A percentile compares a stretch with the other conserved stretches of the same genome.
phyloP scores from a whole-genome alignment of 2,797 vertebrate genomes.

The Xiphophorus birchmanni region DNA sequence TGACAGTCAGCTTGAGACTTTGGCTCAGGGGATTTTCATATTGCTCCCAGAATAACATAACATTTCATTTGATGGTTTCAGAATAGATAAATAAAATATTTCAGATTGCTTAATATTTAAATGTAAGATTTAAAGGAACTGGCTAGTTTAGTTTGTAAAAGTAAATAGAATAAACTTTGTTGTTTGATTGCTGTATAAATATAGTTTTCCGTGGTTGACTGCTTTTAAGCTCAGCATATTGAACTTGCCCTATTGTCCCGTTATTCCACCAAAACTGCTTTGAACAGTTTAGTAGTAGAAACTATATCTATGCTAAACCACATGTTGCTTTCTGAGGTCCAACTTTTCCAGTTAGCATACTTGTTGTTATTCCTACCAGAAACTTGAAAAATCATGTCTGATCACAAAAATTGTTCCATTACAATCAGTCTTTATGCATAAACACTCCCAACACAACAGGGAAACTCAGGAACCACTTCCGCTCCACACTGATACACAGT shows the following conservation, averaged over 20 bases:
- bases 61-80: not conserved
- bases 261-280: not conserved
- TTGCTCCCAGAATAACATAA: too few species aligned
- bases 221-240: not conserved
- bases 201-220: not conserved
- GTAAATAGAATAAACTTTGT: too few species aligned
- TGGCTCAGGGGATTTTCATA: too few species aligned
- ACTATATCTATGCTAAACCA: not conserved
- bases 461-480: not conserved
- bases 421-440: not conserved
- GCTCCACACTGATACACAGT: not conserved
- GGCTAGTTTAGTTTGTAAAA: too few species aligned
- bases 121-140: not conserved
- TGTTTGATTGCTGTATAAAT: too few species aligned
- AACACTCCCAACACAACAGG: not conserved
- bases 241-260: not conserved
- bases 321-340: not conserved
- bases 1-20: too few species aligned
- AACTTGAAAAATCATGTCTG: not conserved
- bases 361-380: not conserved
- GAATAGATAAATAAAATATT: not conserved
- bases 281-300: not conserved
- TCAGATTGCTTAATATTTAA: not conserved
- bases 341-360: not conserved
- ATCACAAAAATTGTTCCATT: not conserved